These are phyloP conservation scores for Rhizomys pruinosus DNA, from an alignment of 2,113 vertebrate genomes.

Conservation along the genomic window DNA sequence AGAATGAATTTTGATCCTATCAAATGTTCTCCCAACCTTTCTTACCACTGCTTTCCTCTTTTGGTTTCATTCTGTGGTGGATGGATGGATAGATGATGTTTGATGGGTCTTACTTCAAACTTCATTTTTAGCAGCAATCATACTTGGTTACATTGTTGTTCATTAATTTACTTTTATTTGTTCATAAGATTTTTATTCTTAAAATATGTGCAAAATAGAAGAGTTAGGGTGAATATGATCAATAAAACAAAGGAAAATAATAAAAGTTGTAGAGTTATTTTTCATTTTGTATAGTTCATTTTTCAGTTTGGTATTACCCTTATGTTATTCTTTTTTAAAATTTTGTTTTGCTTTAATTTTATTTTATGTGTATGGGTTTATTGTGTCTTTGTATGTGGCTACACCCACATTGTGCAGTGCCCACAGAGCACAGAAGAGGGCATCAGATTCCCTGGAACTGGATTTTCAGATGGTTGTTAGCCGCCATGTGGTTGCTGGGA, in stretches of 20 bases:
- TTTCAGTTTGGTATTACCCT: not conserved
- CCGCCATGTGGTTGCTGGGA: too few relatives aligned
- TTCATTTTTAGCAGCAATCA: not conserved
- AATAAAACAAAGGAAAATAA: too few relatives aligned
- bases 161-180: not conserved
- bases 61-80: not conserved
- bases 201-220: not conserved
- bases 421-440: too few relatives aligned
- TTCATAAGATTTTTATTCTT: conserved; percentile 4
- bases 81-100: not conserved
- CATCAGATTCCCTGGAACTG: too few relatives aligned
- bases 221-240: too few relatives aligned
- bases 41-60: not conserved
- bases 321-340: not conserved
- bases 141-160: not conserved
- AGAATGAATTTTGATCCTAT: not conserved
- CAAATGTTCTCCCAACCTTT: not conserved
- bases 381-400: too few relatives aligned
- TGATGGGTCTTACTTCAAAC: not conserved
- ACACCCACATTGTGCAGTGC: too few relatives aligned
- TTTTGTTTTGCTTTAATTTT: too few relatives aligned
- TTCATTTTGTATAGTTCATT: not conserved
- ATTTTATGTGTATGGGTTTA: too few relatives aligned
- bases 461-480: too few relatives aligned
- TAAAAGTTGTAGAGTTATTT: not conserved